Conservation (phyloP, 2,113 vertebrate genomes). For the Carettochelys insculpta region DNA sequence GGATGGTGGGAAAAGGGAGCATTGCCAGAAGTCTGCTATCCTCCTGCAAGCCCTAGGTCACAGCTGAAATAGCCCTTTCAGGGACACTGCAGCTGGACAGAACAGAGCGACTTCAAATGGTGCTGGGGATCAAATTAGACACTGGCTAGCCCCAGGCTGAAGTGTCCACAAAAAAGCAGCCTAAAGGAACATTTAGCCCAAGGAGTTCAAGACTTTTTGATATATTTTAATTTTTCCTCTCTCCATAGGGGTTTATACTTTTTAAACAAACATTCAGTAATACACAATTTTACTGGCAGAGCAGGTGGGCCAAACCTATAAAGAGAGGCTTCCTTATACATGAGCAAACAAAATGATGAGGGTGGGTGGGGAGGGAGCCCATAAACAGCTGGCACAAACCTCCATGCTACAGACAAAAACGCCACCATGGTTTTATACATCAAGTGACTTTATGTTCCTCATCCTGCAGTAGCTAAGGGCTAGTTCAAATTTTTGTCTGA, state of each 20-base stretch:
- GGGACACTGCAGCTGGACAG: not conserved
- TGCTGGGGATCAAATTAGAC: not conserved
- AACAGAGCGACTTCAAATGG: not conserved
- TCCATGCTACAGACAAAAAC: not conserved
- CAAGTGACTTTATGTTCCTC: not conserved
- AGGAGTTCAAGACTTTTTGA: not conserved
- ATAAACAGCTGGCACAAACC: not conserved
- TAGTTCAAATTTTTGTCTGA: not conserved
- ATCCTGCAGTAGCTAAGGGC: not conserved
- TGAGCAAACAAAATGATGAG: not conserved
- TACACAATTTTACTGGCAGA: not conserved
- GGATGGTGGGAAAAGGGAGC: not conserved
- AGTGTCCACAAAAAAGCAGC: not conserved
- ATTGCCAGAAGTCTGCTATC: not conserved
- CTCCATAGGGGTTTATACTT: not conserved
- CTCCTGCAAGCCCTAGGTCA: not conserved
- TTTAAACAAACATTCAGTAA: not conserved
- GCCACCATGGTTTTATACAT: not conserved
- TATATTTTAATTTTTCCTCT: not conserved
- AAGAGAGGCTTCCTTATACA: not conserved
- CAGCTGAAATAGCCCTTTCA: not conserved
- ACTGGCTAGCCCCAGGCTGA: not conserved
- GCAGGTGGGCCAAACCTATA: not conserved
- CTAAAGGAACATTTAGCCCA: not conserved
- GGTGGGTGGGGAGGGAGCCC: too few species aligned